Evolutionary conservation across 2,888 invertebrate genomes (phyloP).

Genomic region (Meteorus cinctellus): DNA sequence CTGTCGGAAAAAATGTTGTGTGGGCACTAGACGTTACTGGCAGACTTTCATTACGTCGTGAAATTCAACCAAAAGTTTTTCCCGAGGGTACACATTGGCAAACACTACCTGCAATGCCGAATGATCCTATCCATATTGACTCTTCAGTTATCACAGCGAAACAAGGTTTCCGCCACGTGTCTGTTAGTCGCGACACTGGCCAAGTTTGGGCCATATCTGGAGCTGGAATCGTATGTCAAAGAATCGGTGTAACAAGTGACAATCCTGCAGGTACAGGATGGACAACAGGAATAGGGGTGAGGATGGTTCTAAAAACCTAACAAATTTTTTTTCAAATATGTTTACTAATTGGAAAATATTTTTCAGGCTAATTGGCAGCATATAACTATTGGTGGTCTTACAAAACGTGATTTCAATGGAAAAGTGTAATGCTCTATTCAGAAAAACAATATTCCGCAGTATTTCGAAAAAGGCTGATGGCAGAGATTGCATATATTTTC

Average conservation of each 20-base stretch:
- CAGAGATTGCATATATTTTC: slow-evolving; percentile 4
- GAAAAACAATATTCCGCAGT: slow-evolving; percentile 44
- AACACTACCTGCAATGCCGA: slow-evolving; percentile 77
- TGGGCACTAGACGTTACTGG: slow-evolving; percentile 88
- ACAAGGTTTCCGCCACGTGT: slow-evolving; percentile 82
- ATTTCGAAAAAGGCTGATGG: slow-evolving; percentile 38
- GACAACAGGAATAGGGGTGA: slow-evolving; percentile 81
- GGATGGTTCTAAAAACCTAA: slow-evolving; percentile 45
- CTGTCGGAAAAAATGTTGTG: slow-evolving; percentile 82
- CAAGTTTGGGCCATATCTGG: slow-evolving; percentile 87
- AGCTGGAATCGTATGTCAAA: slow-evolving; percentile 81
- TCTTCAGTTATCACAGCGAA: slow-evolving; percentile 67
- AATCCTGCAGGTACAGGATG: slow-evolving; percentile 87
- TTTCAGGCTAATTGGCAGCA: slow-evolving; percentile 70
- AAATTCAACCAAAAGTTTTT: slow-evolving; percentile 81
- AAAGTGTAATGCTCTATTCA: slow-evolving; percentile 33
- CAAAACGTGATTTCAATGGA: slow-evolving; percentile 49
- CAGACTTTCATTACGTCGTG: slow-evolving; percentile 84
- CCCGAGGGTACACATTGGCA: slow-evolving; percentile 93
- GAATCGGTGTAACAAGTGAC: slow-evolving; percentile 83
- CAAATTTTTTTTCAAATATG: slow-evolving; percentile 3
- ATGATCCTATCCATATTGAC: slow-evolving; percentile 76
- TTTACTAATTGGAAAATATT: slow-evolving; percentile 30
- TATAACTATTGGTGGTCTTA: slow-evolving; percentile 64
- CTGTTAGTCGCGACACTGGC: slow-evolving; percentile 77